Base-by-base conservation (phyloP, 2,888 invertebrate species). In the Nymphalis urticae region DNA sequence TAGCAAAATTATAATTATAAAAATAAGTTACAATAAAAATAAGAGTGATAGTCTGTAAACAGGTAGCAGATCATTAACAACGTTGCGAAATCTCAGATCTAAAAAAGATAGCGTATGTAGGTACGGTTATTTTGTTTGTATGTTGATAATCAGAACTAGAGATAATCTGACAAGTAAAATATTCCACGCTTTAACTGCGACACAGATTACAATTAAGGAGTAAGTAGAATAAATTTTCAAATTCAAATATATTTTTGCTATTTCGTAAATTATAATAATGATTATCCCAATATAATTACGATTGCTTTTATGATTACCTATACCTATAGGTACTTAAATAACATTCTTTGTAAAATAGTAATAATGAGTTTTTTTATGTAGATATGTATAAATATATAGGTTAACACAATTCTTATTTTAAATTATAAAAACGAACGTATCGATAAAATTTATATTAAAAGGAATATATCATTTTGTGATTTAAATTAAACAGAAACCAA, bases 161-260 rank as follows among this genome's bases (percentile, higher is more conserved):
- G 90, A 90, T 92, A 85, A 90, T 87, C 88, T 83, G 82, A 73
- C 77, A 75, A 79, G 77, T 81, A 82, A 87, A 88, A 89, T 85
- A 86, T 87, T 87, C 88, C 85, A 77, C 73, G 78, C 78, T 82
- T 80, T 82, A 73, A 75, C 79, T 76, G 71, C 70, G 71, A 68
- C 73, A 77, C 69, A 78, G 77, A 79, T 80, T 80, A 76, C 62
- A 61, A 53, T 79, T 79, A 80, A 80, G 78, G 76, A 48, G 72
- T 73, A 32, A 72, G 27, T 53, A 24, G 24, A 53, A 24, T 24
- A 53, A 53, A 53, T 24, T 53, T 24, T 53, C 13, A 27, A 53
- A 19, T 53, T 24, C 2, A 13, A 24, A 21, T 24, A 4, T 53
- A 24, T 6, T 53, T 13, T 7, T 53, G 21, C 6, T 21, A 24